Conservation (phyloP, 1,140 invertebrate genomes). For the Caenorhabditis remanei region DNA sequence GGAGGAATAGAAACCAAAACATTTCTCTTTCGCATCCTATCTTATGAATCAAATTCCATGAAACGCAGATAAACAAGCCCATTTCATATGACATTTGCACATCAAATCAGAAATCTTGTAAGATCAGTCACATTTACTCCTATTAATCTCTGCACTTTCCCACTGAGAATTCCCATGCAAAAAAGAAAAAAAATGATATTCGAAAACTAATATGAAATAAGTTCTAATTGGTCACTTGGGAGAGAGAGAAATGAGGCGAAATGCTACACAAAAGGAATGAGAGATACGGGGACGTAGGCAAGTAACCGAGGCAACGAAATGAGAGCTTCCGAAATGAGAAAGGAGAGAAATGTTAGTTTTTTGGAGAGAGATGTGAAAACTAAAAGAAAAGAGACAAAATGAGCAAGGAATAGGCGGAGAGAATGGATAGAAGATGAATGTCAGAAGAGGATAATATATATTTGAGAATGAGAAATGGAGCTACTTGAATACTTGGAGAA, state of each 20-base stretch:
- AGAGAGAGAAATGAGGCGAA: not conserved
- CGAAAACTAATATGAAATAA: not conserved
- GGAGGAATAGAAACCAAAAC: too few species aligned
- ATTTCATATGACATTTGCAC: not conserved
- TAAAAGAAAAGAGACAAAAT: not conserved
- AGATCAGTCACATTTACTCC: constrained; percentile 30
- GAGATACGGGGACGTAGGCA: not conserved
- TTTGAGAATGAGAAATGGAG: not conserved
- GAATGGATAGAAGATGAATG: constrained; percentile 11
- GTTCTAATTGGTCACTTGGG: not conserved
- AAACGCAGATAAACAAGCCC: too few species aligned
- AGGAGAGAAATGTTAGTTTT: constrained; percentile 7
- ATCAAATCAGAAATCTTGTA: not conserved
- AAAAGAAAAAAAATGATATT: not conserved
- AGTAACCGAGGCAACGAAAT: constrained; percentile 8
- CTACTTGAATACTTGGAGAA: not conserved
- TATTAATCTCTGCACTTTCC: not conserved
- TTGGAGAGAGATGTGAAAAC: not conserved
- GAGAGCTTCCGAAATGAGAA: constrained; percentile 18
- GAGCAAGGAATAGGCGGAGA: not conserved
- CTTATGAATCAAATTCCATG: too few species aligned
- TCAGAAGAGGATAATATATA: constrained; percentile 7
- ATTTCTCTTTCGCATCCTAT: too few species aligned
- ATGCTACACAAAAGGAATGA: not conserved
- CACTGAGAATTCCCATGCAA: not conserved